Evolutionary conservation across 2,888 invertebrate species (phyloP).

Genomic region (Lasioglossum vierecki): DNA sequence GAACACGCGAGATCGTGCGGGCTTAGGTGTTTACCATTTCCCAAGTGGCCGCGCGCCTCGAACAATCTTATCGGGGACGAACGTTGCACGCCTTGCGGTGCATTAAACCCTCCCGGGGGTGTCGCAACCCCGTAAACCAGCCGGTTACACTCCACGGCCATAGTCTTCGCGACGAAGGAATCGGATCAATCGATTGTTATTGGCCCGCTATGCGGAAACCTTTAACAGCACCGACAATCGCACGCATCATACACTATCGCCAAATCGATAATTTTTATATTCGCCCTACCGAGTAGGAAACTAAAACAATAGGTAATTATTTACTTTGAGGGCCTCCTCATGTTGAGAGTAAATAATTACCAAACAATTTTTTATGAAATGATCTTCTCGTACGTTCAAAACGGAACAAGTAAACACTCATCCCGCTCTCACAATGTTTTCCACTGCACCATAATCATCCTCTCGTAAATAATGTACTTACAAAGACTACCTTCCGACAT

Average conservation of each 20-base stretch:
- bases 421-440: background rate
- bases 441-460: background rate
- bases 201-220: background rate
- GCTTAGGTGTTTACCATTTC: constrained; percentile 56
- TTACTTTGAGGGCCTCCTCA: too few relatives aligned
- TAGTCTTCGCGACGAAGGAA: constrained; percentile 6
- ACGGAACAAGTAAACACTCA: background rate
- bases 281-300: too few relatives aligned
- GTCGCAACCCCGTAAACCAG: constrained; percentile 21
- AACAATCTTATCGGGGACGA: constrained; percentile 53
- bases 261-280: too few relatives aligned
- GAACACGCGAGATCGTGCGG: constrained; percentile 72
- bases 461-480: too few relatives aligned
- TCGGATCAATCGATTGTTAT: constrained; percentile 6
- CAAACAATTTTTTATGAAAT: background rate
- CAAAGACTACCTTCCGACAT: too few relatives aligned
- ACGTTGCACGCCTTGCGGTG: constrained; percentile 35
- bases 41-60: constrained; percentile 36
- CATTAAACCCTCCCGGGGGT: constrained; percentile 43
- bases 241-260: background rate
- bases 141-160: background rate
- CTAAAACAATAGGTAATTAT: too few relatives aligned
- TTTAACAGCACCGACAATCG: background rate
- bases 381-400: background rate
- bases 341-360: too few relatives aligned